phyloP scores from a whole-genome alignment of 2,113 vertebrate species.

The Eulemur macaco region DNA sequence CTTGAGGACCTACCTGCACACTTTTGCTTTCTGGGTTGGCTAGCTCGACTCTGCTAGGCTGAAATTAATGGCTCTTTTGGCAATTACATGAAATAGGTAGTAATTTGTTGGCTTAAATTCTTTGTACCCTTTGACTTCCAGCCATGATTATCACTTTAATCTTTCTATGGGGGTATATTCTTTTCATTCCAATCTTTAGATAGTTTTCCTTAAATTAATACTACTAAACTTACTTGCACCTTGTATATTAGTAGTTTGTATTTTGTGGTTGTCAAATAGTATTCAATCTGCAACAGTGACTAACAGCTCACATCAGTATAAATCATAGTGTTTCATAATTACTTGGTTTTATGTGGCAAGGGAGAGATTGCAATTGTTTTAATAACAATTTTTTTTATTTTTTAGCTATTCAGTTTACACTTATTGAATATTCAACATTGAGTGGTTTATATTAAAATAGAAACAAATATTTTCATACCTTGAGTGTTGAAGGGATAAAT shows the following conservation, averaged over 20 bases:
- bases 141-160: background rate
- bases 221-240: background rate
- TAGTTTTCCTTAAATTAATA: background rate
- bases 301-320: background rate
- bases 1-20: background rate
- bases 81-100: background rate
- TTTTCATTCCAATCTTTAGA: background rate
- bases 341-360: background rate
- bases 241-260: background rate
- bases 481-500: background rate
- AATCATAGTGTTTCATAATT: background rate
- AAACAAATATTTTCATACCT: background rate
- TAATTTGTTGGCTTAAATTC: background rate
- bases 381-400: background rate
- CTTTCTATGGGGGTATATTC: background rate
- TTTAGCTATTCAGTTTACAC: background rate
- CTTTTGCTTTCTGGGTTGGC: background rate
- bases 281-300: background rate
- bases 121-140: background rate
- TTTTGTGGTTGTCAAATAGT: background rate
- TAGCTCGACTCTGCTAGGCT: background rate
- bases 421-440: background rate
- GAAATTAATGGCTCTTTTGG: background rate
- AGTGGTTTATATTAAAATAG: background rate
- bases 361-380: background rate